Conservation (phyloP, 2,888 invertebrate genomes). For the Baronia brevicornis region DNA sequence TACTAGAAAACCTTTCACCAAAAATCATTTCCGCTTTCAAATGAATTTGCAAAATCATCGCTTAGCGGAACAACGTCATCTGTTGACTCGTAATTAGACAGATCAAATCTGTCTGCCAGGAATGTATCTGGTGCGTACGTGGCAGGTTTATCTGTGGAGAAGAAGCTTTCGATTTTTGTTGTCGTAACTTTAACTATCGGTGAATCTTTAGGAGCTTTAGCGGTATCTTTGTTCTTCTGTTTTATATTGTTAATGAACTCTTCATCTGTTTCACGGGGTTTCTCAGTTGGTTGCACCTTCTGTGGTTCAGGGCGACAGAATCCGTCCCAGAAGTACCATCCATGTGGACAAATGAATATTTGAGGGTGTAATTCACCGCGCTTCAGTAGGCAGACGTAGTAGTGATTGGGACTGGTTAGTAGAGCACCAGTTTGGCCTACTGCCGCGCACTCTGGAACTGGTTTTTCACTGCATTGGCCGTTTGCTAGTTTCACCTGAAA, state of each 20-base stretch:
- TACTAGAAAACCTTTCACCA: slow-evolving; percentile 15
- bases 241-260: slow-evolving; percentile 8
- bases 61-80: slow-evolving; percentile 34
- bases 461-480: slow-evolving; percentile 49
- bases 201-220: slow-evolving; percentile 12
- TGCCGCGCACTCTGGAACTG: slow-evolving; percentile 44
- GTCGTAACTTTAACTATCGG: slow-evolving; percentile 21
- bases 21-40: slow-evolving; percentile 30
- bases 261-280: not conserved
- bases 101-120: slow-evolving; percentile 58
- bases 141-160: slow-evolving; percentile 49
- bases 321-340: slow-evolving; percentile 55
- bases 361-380: slow-evolving; percentile 43
- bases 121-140: slow-evolving; percentile 55
- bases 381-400: slow-evolving; percentile 55
- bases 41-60: slow-evolving; percentile 39
- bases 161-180: slow-evolving; percentile 38
- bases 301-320: slow-evolving; percentile 48
- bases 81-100: slow-evolving; percentile 45
- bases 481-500: slow-evolving; percentile 47
- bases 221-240: slow-evolving; percentile 4
- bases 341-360: slow-evolving; percentile 62
- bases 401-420: slow-evolving; percentile 47
- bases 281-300: slow-evolving; percentile 2
- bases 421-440: slow-evolving; percentile 50